A percentile compares a stretch with the other conserved stretches of the same genome.
phyloP scores from a whole-genome alignment of 1,140 invertebrate genomes.

The Papilio aristodemus region DNA sequence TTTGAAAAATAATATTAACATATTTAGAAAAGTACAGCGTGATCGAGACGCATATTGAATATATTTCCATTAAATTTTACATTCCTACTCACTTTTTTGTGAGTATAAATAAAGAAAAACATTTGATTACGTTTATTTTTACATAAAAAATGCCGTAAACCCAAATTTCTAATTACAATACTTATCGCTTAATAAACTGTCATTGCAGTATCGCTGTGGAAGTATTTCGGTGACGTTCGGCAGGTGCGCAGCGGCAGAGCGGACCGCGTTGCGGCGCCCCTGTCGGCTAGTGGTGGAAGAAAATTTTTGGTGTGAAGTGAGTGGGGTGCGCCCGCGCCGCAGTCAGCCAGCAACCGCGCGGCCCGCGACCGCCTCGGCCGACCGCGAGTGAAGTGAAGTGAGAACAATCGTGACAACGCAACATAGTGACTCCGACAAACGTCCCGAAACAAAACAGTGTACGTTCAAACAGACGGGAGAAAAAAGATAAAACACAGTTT shows the following conservation, averaged over 20 bases:
- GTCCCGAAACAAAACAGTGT: slow-evolving; percentile 57
- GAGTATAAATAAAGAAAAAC: background rate
- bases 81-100: background rate
- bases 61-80: too few species aligned
- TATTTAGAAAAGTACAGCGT: too few species aligned
- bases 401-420: slow-evolving; percentile 39
- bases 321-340: slow-evolving; percentile 76
- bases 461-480: slow-evolving; percentile 50
- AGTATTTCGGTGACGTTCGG: background rate
- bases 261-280: slow-evolving; percentile 55
- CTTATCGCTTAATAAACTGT: slow-evolving; percentile 10
- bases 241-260: slow-evolving; percentile 37
- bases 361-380: slow-evolving; percentile 58
- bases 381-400: slow-evolving; percentile 57
- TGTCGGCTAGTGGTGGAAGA: slow-evolving; percentile 64
- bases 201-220: slow-evolving; percentile 5
- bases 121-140: background rate
- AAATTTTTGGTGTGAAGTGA: slow-evolving; percentile 74
- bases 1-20: too few species aligned
- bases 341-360: slow-evolving; percentile 65
- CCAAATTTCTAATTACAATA: slow-evolving; percentile 26
- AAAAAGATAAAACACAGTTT: slow-evolving; percentile 47
- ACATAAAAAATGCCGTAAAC: background rate
- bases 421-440: slow-evolving; percentile 47
- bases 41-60: too few species aligned